phyloP scores from a whole-genome alignment of 1,140 invertebrate genomes.

The Paramacrobiotus metropolitanus region DNA sequence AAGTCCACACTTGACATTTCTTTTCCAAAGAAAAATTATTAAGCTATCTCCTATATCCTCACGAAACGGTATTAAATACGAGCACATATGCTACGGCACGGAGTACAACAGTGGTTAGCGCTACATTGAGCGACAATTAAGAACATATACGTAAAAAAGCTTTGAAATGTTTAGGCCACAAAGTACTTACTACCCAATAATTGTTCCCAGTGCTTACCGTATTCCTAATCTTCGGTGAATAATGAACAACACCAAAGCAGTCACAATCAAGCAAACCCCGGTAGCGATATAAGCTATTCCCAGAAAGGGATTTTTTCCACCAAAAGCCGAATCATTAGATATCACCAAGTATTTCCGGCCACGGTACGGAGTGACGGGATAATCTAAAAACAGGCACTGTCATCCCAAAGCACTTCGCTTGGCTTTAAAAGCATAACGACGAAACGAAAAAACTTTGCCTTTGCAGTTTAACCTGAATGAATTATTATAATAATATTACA shows the following conservation, averaged over 20 bases:
- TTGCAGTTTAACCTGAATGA: too few relatives aligned
- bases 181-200: too few relatives aligned
- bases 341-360: neutral
- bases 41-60: neutral
- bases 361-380: neutral
- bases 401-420: neutral
- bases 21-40: neutral
- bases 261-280: neutral
- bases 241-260: neutral
- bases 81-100: neutral
- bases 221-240: neutral
- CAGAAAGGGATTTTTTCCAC: neutral
- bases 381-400: neutral
- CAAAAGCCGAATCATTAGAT: neutral
- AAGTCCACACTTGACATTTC: neutral
- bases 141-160: too few relatives aligned
- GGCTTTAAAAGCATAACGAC: neutral
- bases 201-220: too few relatives aligned
- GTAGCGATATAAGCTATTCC: neutral
- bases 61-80: neutral
- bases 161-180: too few relatives aligned
- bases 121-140: neutral
- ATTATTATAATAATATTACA: neutral
- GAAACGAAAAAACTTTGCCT: neutral
- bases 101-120: neutral